Conservation (phyloP, 1,140 invertebrate genomes). For the Himalopsyche phryganea region DNA sequence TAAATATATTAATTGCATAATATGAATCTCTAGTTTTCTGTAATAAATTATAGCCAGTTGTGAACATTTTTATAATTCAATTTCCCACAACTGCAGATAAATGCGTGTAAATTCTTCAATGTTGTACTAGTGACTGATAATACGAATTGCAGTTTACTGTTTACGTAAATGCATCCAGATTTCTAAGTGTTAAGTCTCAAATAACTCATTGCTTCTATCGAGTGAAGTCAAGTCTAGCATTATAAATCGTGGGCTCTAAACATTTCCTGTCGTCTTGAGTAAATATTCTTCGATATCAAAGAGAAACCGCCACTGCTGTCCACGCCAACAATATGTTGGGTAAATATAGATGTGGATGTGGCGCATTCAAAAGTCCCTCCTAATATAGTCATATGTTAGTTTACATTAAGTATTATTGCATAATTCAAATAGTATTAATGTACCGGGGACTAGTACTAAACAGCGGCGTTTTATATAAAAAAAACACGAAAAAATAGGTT, state of each 20-base stretch:
- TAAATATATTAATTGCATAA: too few relatives aligned
- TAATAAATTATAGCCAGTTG: too few relatives aligned
- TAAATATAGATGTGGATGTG: conserved; percentile 34
- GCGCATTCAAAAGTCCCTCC: conserved; percentile 31
- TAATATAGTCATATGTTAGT: conserved; percentile 30
- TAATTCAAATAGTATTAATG: conserved; percentile 29
- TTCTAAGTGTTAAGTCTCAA: neutral
- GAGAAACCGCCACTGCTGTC: conserved; percentile 16
- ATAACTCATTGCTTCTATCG: conserved; percentile 10
- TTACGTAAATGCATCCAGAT: too few relatives aligned
- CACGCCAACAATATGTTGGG: conserved; percentile 30
- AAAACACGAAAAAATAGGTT: too few relatives aligned
- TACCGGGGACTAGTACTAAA: too few relatives aligned
- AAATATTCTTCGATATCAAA: conserved; percentile 33
- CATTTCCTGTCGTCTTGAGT: conserved; percentile 33
- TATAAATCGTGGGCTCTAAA: conserved; percentile 34
- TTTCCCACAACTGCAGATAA: too few relatives aligned
- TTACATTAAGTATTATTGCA: conserved; percentile 27
- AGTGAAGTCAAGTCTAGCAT: conserved; percentile 11
- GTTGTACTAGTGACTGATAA: too few relatives aligned
- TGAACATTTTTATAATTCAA: too few relatives aligned
- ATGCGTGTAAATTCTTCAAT: too few relatives aligned
- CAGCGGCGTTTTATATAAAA: too few relatives aligned
- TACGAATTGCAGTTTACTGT: too few relatives aligned
- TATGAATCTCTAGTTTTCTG: too few relatives aligned